A percentile compares a stretch with the other conserved stretches of the same genome.
Conservation (phyloP, 2,113 vertebrate genomes). For the Arvicanthis niloticus region DNA sequence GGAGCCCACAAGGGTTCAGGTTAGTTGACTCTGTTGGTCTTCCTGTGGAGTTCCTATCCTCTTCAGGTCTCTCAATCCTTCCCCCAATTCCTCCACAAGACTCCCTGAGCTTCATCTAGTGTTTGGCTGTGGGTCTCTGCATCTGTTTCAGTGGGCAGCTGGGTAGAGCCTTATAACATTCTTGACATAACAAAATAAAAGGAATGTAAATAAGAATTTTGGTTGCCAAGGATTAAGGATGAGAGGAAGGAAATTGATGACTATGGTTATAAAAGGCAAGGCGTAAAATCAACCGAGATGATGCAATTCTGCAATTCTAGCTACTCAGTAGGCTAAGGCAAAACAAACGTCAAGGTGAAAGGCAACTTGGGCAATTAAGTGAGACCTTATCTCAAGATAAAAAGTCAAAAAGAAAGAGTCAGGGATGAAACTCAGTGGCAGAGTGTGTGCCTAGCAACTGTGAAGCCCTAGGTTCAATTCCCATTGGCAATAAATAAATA, state of each 20-base stretch:
- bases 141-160: too few relatives aligned
- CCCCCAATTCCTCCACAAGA: too few relatives aligned
- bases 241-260: neutral
- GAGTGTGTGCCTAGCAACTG: neutral
- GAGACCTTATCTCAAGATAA: neutral
- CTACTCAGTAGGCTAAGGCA: neutral
- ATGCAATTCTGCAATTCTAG: neutral
- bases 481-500: neutral
- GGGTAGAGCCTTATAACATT: neutral
- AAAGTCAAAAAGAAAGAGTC: neutral
- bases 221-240: neutral
- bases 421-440: neutral
- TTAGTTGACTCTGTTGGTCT: too few relatives aligned
- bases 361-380: neutral
- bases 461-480: neutral
- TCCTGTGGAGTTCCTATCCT: too few relatives aligned
- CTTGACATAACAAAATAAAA: slow-evolving; percentile 46
- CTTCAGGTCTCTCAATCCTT: too few relatives aligned
- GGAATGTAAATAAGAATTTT: neutral
- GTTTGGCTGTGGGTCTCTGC: too few relatives aligned
- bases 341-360: neutral
- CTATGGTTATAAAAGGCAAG: neutral
- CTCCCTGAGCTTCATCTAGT: too few relatives aligned
- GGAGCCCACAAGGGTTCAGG: too few relatives aligned
- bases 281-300: neutral